Conservation (phyloP, 2,888 invertebrate species). For the Melipona bicolor region DNA sequence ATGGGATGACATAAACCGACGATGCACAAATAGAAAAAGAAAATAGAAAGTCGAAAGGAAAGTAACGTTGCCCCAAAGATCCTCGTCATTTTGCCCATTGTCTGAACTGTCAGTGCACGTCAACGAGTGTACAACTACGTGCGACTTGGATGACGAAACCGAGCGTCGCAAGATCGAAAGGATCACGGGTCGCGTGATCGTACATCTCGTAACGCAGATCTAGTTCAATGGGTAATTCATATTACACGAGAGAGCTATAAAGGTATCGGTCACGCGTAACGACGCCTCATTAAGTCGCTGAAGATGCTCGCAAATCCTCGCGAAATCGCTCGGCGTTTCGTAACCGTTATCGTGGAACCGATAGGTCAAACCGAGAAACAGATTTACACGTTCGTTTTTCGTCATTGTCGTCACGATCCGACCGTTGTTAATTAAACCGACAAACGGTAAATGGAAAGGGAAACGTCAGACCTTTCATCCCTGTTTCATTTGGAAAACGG, state of each 20-base stretch:
- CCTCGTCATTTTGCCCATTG: slow-evolving; percentile 11
- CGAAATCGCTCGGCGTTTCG: slow-evolving; percentile 47
- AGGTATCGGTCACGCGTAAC: slow-evolving; percentile 66
- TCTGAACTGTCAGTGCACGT: neutral
- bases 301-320: slow-evolving; percentile 34
- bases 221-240: slow-evolving; percentile 70
- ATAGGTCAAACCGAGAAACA: neutral
- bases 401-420: slow-evolving; percentile 15
- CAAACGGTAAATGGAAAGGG: neutral
- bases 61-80: neutral
- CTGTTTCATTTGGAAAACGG: neutral
- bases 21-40: neutral
- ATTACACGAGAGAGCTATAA: slow-evolving; percentile 65
- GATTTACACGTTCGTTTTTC: slow-evolving; percentile 24
- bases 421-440: slow-evolving; percentile 18
- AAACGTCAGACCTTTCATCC: neutral
- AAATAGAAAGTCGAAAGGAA: neutral
- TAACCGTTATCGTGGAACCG: slow-evolving; percentile 23
- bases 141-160: slow-evolving; percentile 29
- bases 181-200: slow-evolving; percentile 11
- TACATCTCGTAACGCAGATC: slow-evolving; percentile 17
- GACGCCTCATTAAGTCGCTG: slow-evolving; percentile 52
- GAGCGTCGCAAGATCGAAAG: slow-evolving; percentile 9
- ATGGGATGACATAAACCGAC: no score
- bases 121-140: slow-evolving; percentile 1